Base-by-base conservation (phyloP, 1,140 invertebrate genomes). In the Drosophila punjabiensis region DNA sequence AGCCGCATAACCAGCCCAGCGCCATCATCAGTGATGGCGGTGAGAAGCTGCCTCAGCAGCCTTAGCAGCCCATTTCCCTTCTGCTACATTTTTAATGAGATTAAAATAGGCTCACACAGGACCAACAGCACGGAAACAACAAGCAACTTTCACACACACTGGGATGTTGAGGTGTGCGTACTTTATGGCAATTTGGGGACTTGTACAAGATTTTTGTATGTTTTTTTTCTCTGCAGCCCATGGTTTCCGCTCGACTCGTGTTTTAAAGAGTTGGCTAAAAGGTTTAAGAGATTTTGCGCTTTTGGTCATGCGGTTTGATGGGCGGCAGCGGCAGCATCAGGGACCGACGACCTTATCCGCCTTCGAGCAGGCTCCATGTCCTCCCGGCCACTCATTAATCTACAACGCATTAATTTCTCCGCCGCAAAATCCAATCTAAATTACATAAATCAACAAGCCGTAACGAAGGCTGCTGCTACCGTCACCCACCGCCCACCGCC, bases 371-470 rank as follows among this genome's bases (percentile, higher is more conserved):
- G 56, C 61, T 64, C 68, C 76, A 62, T 75, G 56, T 80, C 81
- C 75, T 67, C 86, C 71, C 61, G 85, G 75, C 85, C 85, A 76
- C 85, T 88, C 85, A 88, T 88, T 88, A 88, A 88, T 88, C 85
- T 88, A 71, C 81, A 66, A 90, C 81, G 85, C 85, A 88, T 88
- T 88, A 88, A 88, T 88, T 88, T 88, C 85, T 85, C 85, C 66
- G 79, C 85, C 85, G 78, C 85, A 90, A 88, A 90, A 88, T 88
- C 85, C 85, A 88, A 88, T 88, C 85, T 88, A 88, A 88, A 88
- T 88, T 88, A 88, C 85, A 88, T 88, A 88, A 88, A 88, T 88
- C 85, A 88, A 88, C 85, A 88, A 85, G 86, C 85, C 85, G 85
- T 88, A 88, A 88, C 85, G 62, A 71, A 85, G 79, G 59, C 67